Base-by-base conservation (phyloP, 1,140 invertebrate species). In the Lethrus apterus region DNA sequence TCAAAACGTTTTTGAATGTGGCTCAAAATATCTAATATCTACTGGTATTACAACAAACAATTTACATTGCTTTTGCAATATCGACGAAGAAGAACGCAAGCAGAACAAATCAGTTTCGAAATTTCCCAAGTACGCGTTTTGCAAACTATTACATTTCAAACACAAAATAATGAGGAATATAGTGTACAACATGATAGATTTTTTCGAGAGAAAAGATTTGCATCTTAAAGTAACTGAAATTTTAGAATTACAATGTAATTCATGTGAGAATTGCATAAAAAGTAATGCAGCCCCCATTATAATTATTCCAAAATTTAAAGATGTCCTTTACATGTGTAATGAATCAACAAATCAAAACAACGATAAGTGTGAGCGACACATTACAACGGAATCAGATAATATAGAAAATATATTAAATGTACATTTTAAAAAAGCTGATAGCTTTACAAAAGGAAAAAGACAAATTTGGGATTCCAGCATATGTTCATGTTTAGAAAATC, bases 131-230 rank as follows among this genome's bases (percentile, higher is more conserved):
- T 74, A 73, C 52, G 66, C 70, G 4, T 72, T 69, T 62, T 74
- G 72, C 51, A 70, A 71, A 62, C 55, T 72, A 17, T 62, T 74
- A 56, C 68, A 67, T 55, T 73, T 73, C 52, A 62, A 60, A 54
- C 71, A 63, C 42, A 68, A 60, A 51, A 66, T 65, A 51, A 60
- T 70, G 7, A 59, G 65, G 52, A 63, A 66, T 57, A 60, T 68
- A 11, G 69, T 69, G 51, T 74, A 74, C 47, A 68, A 70, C 47
- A 50, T 73, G 24, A 56, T 74, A n/a, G 69, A 70, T 20, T 51
- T 66, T 9, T 72, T 71, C 55, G 70, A 74, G 47, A 72, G 69
- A 48, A 71, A 70, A 49, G 70, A 73, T 56, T 69, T 74, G 52
- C 72, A 74, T 51, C 62, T 67, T n/a, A 60, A 67, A 41, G 66